A percentile compares a stretch with the other conserved stretches of the same genome.
Evolutionary conservation across 1,140 invertebrate genomes (phyloP).

Genomic region (Ips nitidus): DNA sequence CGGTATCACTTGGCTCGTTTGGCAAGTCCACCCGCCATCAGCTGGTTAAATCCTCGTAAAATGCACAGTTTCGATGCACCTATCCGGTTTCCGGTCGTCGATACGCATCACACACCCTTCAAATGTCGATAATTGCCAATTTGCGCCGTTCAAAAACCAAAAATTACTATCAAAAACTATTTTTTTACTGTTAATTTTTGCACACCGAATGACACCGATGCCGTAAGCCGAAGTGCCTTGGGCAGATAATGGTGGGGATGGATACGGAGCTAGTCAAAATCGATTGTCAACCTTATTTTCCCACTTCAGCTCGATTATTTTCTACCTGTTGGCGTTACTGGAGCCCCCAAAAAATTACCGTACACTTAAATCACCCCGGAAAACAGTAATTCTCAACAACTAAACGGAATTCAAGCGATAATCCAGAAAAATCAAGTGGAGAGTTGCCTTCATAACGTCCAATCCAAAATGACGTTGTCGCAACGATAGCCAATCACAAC

Average conservation of each 20-base stretch:
- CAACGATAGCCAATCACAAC: too few relatives aligned
- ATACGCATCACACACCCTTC: constrained; percentile 38
- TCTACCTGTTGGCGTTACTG: too few relatives aligned
- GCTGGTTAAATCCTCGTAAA: constrained; percentile 51
- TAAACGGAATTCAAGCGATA: too few relatives aligned
- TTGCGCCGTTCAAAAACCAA: constrained; percentile 10
- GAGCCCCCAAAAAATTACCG: too few relatives aligned
- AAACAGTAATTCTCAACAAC: too few relatives aligned
- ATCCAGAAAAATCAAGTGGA: too few relatives aligned
- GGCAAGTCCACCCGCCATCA: constrained; percentile 52
- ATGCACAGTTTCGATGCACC: constrained; percentile 41
- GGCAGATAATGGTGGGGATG: constrained; percentile 52
- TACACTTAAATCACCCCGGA: too few relatives aligned
- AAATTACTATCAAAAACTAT: constrained; percentile 30
- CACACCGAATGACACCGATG: constrained; percentile 48
- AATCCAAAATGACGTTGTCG: too few relatives aligned
- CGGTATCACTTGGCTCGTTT: constrained; percentile 32
- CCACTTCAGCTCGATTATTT: too few relatives aligned
- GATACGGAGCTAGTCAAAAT: constrained; percentile 37
- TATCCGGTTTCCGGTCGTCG: constrained; percentile 31
- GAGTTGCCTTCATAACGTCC: too few relatives aligned
- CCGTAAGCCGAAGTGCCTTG: constrained; percentile 54
- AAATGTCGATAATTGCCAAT: constrained; percentile 32
- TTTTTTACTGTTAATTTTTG: constrained; percentile 42
- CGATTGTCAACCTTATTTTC: neutral